A percentile compares a stretch with the other conserved stretches of the same genome.
Conservation (phyloP, 2,113 vertebrate genomes). For the Mus pahari region DNA sequence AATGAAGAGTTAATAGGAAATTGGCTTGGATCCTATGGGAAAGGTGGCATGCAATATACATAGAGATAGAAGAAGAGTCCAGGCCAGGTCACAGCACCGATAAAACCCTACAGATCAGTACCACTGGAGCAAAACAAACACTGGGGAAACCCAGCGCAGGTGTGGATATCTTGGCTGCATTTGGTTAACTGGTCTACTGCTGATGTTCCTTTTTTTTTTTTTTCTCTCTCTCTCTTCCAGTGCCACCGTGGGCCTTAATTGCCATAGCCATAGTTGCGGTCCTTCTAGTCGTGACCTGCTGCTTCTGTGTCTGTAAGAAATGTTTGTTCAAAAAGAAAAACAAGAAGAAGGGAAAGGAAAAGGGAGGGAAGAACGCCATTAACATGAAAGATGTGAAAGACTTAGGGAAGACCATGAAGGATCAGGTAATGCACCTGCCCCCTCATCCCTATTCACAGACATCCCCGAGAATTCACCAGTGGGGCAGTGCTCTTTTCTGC, state of each 20-base stretch:
- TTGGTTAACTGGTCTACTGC: not conserved
- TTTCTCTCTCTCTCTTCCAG: conserved; percentile 88
- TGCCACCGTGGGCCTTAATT: conserved; percentile 99
- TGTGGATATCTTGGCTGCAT: not conserved
- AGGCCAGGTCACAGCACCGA: fast-evolving
- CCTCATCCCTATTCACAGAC: conserved; percentile 30
- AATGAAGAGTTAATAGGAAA: not conserved
- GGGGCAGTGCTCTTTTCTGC: not conserved
- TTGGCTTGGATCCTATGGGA: not conserved
- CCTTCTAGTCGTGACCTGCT: conserved; percentile 98
- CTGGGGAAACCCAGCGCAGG: not conserved
- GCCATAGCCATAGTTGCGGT: conserved; percentile 98
- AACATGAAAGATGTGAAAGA: conserved; percentile 99
- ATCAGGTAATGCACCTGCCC: conserved; percentile 91
- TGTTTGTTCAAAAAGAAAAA: conserved; percentile 99
- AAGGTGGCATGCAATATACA: not conserved
- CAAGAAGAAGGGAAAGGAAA: conserved; percentile 99
- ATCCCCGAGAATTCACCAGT: not conserved
- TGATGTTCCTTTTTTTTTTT: conserved; percentile 59
- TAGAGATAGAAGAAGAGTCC: not conserved
- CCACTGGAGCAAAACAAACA: not conserved
- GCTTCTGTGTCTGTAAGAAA: conserved; percentile 99
- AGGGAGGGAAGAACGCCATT: conserved; percentile 99
- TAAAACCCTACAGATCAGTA: not conserved
- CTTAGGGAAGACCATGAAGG: conserved; percentile 94